Percentiles rank a stretch among this genome's conserved stretches.
Conservation (phyloP, 2,797 vertebrate species). For the Otolemur crassicaudatus region DNA sequence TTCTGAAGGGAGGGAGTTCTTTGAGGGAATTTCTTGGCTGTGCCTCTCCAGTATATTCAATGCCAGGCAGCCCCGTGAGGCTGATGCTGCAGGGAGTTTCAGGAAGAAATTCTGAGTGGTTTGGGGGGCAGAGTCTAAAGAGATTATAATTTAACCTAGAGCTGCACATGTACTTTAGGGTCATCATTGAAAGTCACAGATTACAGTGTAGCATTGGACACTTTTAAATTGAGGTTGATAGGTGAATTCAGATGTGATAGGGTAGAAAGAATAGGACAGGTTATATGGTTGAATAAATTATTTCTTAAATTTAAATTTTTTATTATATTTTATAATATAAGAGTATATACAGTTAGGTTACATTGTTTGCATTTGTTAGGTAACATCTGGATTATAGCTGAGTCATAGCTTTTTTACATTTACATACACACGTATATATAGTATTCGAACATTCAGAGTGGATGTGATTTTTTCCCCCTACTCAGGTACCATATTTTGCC, state of each 20-base stretch:
- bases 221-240: conserved; percentile 23
- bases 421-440: not conserved
- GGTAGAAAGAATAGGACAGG: not conserved
- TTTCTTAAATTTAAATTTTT: too few species aligned
- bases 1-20: not conserved
- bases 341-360: too few species aligned
- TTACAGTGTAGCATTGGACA: not conserved
- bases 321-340: too few species aligned
- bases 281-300: not conserved
- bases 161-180: not conserved
- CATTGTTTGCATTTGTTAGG: too few species aligned
- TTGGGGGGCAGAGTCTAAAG: not conserved
- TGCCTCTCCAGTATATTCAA: not conserved
- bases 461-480: not conserved
- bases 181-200: conserved; percentile 24
- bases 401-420: not conserved
- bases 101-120: conserved; percentile 12
- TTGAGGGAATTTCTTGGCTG: not conserved
- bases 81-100: not conserved
- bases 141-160: conserved; percentile 22
- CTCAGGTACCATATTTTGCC: not conserved
- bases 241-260: not conserved
- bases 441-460: conserved; percentile 7
- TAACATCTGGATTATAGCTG: too few species aligned
- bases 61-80: not conserved